Conservation (phyloP, 1,140 invertebrate genomes). For the Zophobas morio region DNA sequence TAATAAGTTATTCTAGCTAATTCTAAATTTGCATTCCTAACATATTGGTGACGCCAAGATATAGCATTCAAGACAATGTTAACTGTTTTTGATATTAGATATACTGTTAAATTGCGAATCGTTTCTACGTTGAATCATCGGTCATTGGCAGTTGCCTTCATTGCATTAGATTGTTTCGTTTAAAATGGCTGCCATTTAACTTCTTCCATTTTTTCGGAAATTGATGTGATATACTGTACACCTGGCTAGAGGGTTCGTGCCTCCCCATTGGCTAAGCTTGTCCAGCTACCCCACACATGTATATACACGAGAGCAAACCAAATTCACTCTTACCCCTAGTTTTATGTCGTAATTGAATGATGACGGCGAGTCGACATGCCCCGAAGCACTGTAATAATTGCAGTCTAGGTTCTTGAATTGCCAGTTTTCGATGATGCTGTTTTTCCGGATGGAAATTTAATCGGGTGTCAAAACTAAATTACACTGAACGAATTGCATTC, state of each 20-base stretch:
- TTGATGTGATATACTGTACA: slow-evolving; percentile 6
- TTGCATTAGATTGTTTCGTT: slow-evolving; percentile 6
- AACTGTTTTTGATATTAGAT: slow-evolving; percentile 23
- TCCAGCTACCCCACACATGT: neutral
- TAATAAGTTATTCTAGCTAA: slow-evolving; percentile 35
- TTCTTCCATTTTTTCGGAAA: slow-evolving; percentile 18
- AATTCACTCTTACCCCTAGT: slow-evolving; percentile 24
- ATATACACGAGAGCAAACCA: slow-evolving; percentile 1
- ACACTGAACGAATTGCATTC: neutral
- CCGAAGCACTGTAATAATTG: slow-evolving; percentile 12
- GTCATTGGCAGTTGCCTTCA: slow-evolving; percentile 9
- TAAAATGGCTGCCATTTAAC: neutral
- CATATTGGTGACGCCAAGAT: slow-evolving; percentile 15
- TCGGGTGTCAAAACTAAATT: neutral
- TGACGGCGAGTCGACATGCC: slow-evolving; percentile 31
- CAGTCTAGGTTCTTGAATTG: slow-evolving; percentile 12
- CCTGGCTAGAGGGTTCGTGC: slow-evolving; percentile 9
- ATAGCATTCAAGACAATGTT: slow-evolving; percentile 24
- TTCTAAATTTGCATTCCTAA: slow-evolving; percentile 28
- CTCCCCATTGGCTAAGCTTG: slow-evolving; percentile 19
- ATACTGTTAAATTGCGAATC: slow-evolving; percentile 26
- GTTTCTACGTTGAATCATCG: slow-evolving; percentile 26
- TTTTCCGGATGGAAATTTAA: slow-evolving; percentile 12
- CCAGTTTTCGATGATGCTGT: slow-evolving; percentile 7
- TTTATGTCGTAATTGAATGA: slow-evolving; percentile 27